Evolutionary conservation across 2,888 invertebrate genomes (phyloP).

Genomic region (Andrena fulva): DNA sequence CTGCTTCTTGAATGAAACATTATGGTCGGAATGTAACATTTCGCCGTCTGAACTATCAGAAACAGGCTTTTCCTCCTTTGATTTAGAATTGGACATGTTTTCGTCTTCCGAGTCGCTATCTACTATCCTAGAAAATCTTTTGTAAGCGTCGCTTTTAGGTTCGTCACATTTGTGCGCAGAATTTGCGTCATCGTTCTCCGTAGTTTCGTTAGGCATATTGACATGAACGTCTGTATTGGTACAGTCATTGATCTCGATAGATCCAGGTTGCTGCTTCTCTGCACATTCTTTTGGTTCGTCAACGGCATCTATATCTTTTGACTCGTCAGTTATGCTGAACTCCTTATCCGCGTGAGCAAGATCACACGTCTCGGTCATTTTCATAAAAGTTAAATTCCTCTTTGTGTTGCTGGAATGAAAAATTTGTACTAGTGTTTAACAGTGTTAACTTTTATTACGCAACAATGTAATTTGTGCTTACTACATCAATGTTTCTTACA

Average conservation of each 20-base stretch:
- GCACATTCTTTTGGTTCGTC: neutral
- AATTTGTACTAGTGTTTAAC: neutral
- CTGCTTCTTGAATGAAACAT: neutral
- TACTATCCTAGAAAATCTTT: slow-evolving; percentile 19
- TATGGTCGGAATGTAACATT: neutral
- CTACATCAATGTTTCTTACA: neutral
- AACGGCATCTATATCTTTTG: neutral
- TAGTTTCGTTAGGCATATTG: neutral
- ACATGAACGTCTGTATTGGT: neutral
- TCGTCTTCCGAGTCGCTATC: slow-evolving; percentile 49
- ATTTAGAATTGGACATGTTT: neutral
- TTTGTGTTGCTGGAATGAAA: neutral
- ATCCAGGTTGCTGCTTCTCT: neutral
- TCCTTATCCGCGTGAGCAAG: neutral
- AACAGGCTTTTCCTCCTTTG: neutral
- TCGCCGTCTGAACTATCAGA: neutral
- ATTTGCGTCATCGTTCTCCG: neutral
- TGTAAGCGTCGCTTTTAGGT: neutral
- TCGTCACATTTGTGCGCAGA: neutral
- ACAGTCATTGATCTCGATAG: neutral
- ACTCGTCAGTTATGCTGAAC: neutral
- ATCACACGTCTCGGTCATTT: slow-evolving; percentile 7
- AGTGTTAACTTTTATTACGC: neutral
- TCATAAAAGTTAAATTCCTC: neutral
- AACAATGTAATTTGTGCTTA: neutral